Percentiles rank a stretch among this genome's conserved stretches.
Evolutionary conservation across 2,888 invertebrate genomes (phyloP).

Genomic region (Yponomeuta sedellus): DNA sequence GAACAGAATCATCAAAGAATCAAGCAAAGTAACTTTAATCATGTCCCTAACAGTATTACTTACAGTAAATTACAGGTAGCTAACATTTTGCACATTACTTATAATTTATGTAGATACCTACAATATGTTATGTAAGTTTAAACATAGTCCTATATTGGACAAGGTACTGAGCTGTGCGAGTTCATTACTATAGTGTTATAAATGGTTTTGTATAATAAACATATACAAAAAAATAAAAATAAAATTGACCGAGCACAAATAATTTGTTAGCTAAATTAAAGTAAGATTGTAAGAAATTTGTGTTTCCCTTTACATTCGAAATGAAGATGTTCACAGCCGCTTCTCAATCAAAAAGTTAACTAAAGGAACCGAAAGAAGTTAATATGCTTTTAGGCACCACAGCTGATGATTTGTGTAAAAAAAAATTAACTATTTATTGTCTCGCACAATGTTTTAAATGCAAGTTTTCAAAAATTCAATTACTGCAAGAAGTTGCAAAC

Average conservation of each 20-base stretch:
- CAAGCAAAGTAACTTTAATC: constrained; percentile 51
- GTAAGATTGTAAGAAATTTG: constrained; percentile 39
- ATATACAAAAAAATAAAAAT: neutral
- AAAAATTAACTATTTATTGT: constrained; percentile 47
- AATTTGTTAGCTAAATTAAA: neutral
- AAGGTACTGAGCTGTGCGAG: constrained; percentile 68
- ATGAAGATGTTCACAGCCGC: constrained; percentile 70
- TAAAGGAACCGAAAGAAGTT: constrained; percentile 16
- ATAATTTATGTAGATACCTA: constrained; percentile 20
- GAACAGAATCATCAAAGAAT: constrained; percentile 40
- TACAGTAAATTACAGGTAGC: constrained; percentile 69
- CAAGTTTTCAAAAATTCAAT: constrained; percentile 21
- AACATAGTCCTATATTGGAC: constrained; percentile 57
- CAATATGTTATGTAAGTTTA: constrained; percentile 44
- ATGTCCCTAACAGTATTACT: constrained; percentile 63
- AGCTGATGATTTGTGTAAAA: neutral
- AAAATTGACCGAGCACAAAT: neutral
- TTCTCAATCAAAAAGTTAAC: constrained; percentile 39
- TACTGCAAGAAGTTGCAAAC: neutral
- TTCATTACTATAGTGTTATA: constrained; percentile 24
- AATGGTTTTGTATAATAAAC: neutral
- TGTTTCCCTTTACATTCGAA: constrained; percentile 44
- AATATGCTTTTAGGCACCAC: neutral
- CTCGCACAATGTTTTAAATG: constrained; percentile 61
- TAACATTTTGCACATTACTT: constrained; percentile 65